phyloP scores from a whole-genome alignment of 2,113 vertebrate species.

The Amblyopsis rosae region DNA sequence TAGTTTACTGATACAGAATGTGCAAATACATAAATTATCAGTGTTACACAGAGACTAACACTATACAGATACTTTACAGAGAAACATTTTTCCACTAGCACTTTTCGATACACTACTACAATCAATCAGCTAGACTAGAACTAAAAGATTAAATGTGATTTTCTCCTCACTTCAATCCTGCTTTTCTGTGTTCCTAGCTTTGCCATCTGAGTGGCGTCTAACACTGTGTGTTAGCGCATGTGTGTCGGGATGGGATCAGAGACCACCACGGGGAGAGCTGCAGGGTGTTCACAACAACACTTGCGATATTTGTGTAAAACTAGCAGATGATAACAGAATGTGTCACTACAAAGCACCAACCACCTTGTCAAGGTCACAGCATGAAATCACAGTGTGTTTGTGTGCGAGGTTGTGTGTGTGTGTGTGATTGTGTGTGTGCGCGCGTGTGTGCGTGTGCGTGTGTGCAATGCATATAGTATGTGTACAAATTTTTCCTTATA shows the following conservation, averaged over 20 bases:
- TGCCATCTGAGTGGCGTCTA: background rate
- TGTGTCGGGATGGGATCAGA: slow-evolving; percentile 14
- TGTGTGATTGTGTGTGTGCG: slow-evolving; percentile 2
- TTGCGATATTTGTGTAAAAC: background rate
- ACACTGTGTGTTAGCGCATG: slow-evolving; percentile 5
- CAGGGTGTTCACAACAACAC: slow-evolving; percentile 7
- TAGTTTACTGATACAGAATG: too few species aligned
- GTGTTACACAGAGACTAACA: too few species aligned
- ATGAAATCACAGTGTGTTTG: background rate
- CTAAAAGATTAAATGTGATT: too few species aligned
- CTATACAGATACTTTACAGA: too few species aligned
- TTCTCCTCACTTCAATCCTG: too few species aligned
- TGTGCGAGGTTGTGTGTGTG: slow-evolving; percentile 3
- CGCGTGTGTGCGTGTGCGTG: too few species aligned
- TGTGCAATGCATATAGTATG: too few species aligned
- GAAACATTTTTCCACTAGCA: too few species aligned
- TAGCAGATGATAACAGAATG: background rate
- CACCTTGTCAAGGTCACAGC: background rate
- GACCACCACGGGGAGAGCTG: background rate
- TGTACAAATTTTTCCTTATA: too few species aligned
- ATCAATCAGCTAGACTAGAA: too few species aligned
- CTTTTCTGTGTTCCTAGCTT: background rate
- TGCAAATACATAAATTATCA: too few species aligned
- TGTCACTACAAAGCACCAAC: background rate
- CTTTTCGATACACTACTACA: too few species aligned